A percentile compares a stretch with the other conserved stretches of the same genome.
Evolutionary conservation across 1,140 invertebrate species (phyloP).

Genomic region (Polypedilum vanderplanki): DNA sequence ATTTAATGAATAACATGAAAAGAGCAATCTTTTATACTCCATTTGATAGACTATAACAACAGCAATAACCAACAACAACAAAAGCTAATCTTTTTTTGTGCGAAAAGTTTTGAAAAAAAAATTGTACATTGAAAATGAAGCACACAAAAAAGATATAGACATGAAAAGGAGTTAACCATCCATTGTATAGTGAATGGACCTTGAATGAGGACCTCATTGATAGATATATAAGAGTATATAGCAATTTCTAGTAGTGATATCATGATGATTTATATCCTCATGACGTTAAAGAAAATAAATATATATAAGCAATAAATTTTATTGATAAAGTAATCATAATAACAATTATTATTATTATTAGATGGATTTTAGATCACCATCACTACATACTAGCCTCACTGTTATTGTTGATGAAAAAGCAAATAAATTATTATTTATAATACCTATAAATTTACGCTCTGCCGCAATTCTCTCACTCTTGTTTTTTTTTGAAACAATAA

Average conservation of each 20-base stretch:
- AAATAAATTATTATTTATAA: constrained; percentile 20
- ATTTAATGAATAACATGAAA: not conserved
- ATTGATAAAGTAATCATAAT: constrained; percentile 24
- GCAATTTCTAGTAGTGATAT: not conserved
- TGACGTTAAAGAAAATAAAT: constrained; percentile 1
- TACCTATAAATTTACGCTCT: constrained; percentile 3
- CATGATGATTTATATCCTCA: not conserved
- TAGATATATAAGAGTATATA: not conserved
- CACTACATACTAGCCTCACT: not conserved
- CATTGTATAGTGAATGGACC: not conserved
- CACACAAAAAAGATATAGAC: not conserved
- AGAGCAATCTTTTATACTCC: constrained; percentile 22
- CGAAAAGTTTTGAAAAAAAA: not conserved
- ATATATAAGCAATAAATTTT: constrained; percentile 25
- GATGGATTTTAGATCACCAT: constrained; percentile 21
- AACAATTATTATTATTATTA: constrained; percentile 23
- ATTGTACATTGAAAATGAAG: not conserved
- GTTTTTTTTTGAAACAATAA: not conserved
- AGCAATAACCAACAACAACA: not conserved
- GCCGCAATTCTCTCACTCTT: not conserved
- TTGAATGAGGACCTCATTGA: not conserved
- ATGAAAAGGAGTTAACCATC: constrained; percentile 17
- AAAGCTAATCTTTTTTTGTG: not conserved
- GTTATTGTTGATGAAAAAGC: not conserved
- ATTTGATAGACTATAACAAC: constrained; percentile 19